Evolutionary conservation across 92 coral and sea anemone genomes (phyloP).

Genomic region (Ricordea florida): DNA sequence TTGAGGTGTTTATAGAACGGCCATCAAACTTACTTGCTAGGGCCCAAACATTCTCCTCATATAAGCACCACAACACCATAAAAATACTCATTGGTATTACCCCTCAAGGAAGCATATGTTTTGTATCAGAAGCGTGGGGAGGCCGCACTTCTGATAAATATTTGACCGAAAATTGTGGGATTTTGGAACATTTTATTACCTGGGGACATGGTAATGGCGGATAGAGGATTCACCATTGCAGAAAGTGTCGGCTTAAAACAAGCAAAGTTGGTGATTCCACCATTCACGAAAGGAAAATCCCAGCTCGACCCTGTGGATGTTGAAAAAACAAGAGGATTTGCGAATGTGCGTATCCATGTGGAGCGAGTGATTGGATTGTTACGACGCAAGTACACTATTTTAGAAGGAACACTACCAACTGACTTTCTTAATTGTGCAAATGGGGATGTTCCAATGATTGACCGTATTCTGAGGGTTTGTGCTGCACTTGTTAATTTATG

Average conservation of each 20-base stretch:
- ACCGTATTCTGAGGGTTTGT: conserved; percentile 53
- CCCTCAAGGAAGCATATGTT: conserved; percentile 54
- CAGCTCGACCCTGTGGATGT: conserved; percentile 48
- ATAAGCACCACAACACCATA: conserved; percentile 40
- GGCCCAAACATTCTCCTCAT: background rate
- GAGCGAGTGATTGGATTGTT: conserved; percentile 53
- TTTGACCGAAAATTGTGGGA: conserved; percentile 54
- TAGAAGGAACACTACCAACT: conserved; percentile 41
- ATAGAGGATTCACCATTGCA: conserved; percentile 54
- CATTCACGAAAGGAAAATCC: conserved; percentile 50
- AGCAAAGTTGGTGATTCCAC: conserved; percentile 29
- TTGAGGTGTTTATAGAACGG: background rate
- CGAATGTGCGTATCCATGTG: conserved; percentile 46
- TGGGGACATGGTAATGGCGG: conserved; percentile 64
- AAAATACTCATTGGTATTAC: conserved; percentile 53
- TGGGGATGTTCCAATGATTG: conserved; percentile 42
- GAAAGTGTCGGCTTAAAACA: conserved; percentile 22
- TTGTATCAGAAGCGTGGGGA: conserved; percentile 36
- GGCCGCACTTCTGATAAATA: conserved; percentile 62
- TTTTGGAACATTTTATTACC: conserved; percentile 41
- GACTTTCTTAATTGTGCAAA: conserved; percentile 28
- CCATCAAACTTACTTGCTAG: background rate
- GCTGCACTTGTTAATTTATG: conserved; percentile 57
- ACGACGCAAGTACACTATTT: conserved; percentile 42
- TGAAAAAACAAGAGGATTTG: conserved; percentile 31